phyloP scores from a whole-genome alignment of 37 sponge, comb jelly and placozoan genomes.

The Lycopodina hypogea region DNA sequence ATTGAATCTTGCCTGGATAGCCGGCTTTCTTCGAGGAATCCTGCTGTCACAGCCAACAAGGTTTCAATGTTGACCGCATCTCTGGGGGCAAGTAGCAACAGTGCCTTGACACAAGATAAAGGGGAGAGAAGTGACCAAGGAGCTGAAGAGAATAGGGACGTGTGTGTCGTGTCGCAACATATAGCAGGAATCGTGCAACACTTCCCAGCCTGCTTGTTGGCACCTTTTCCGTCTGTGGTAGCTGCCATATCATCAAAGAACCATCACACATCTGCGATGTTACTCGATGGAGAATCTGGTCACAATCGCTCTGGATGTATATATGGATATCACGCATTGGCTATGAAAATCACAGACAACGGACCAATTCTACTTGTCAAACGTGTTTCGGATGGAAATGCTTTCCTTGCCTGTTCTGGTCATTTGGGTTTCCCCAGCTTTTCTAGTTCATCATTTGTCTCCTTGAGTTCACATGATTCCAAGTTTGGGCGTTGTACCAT shows the following conservation, averaged over 20 bases:
- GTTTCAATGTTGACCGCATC: not conserved
- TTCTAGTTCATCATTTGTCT: conserved; percentile 51
- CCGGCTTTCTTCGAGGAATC: not conserved
- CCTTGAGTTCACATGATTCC: conserved; percentile 17
- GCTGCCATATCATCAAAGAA: not conserved
- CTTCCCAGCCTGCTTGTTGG: conserved; percentile 51
- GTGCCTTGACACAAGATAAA: not conserved
- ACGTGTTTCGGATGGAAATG: conserved; percentile 41
- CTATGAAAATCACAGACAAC: conserved; percentile 31
- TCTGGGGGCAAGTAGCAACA: not conserved
- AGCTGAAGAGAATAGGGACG: not conserved
- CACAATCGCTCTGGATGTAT: not conserved
- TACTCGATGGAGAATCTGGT: not conserved
- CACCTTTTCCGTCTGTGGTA: not conserved
- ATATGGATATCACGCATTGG: conserved; percentile 38
- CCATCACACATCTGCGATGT: not conserved
- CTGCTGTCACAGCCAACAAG: not conserved
- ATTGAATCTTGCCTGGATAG: conserved; percentile 34
- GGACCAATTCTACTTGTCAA: conserved; percentile 67
- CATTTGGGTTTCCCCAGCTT: conserved; percentile 16
- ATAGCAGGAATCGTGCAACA: conserved; percentile 71
- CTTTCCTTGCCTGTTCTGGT: conserved; percentile 57
- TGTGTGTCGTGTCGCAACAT: conserved; percentile 29
- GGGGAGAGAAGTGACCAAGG: not conserved
- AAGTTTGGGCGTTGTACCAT: conserved; percentile 33